Percentiles rank a stretch among this genome's conserved stretches.
Evolutionary conservation across 1,140 invertebrate genomes (phyloP).

Genomic region (Harlomillsia oculata): DNA sequence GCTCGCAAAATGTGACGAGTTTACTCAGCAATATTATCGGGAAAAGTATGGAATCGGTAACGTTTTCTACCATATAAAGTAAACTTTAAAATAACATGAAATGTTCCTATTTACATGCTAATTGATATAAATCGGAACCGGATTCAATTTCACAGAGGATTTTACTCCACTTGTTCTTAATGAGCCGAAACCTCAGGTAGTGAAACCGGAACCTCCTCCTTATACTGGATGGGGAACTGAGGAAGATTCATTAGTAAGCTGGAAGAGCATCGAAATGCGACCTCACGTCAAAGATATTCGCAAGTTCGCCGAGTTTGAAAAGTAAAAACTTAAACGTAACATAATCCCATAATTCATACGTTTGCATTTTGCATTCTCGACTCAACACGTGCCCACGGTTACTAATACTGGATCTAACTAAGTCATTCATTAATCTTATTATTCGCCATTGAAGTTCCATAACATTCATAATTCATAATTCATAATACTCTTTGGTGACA

Average conservation of each 20-base stretch:
- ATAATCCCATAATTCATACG: too few species aligned
- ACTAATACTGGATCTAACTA: too few species aligned
- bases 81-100: not conserved
- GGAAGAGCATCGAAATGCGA: conserved; percentile 34
- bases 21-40: conserved; percentile 78
- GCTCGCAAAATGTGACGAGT: conserved; percentile 72
- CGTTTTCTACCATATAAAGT: too few species aligned
- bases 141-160: conserved; percentile 43
- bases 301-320: conserved; percentile 25
- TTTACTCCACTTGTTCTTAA: conserved; percentile 40
- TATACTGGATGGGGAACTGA: conserved; percentile 34
- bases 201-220: conserved; percentile 20
- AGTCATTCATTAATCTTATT: too few species aligned
- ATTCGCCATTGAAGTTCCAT: too few species aligned
- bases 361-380: too few species aligned
- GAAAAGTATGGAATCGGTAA: conserved; percentile 49
- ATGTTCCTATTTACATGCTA: not conserved
- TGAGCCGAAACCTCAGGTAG: conserved; percentile 17
- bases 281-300: conserved; percentile 25
- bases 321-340: conserved; percentile 6
- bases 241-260: conserved; percentile 31
- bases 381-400: too few species aligned
- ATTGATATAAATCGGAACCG: too few species aligned
- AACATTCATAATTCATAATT: too few species aligned
- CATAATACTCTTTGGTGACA: not conserved